Base-by-base conservation (phyloP, 2,113 vertebrate species). In the Pachycephala philippinensis region DNA sequence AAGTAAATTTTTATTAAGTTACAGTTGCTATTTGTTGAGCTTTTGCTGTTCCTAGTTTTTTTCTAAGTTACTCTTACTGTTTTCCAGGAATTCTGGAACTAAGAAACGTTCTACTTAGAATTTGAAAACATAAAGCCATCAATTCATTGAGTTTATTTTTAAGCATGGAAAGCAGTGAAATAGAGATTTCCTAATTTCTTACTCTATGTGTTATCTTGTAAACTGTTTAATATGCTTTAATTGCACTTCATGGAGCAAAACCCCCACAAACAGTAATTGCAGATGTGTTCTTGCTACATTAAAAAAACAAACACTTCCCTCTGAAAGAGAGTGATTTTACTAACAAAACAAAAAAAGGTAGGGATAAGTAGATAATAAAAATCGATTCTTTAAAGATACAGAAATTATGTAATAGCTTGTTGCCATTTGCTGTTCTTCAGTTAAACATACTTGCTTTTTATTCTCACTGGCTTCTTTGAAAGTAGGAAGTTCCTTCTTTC, bases 21-120 rank as follows among this genome's bases (percentile, higher is more conserved):
- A 82, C 66, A 92, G 89, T 91, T 82, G 57, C 94, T 95, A 70
- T 97, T 97, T 96, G 54, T 94, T 96, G 84, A 97, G 87, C 45
- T 97, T 96, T 96, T 95, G 76, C 40, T 33, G 66, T 83, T 87
- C 69, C 49, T 96, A 81, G 15, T 96, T 86, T 93, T 90, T 94
- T 97, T 95, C 95, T 96, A 74, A 96, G 94, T 84, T 93, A 90
- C 93, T 89, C 91, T 97, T 95, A 94, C 87, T 97, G 95, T 97
- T 98, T 99, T 99, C 98, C 97, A 98, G 98, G 98, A 98, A 98
- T 96, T 95, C 95, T 97, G 93, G 97, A 93, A 97, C 97, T 96
- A 82, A 97, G 97, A 98, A 97, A 96, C 85, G 96, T 95, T 97
- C 76, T 97, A 97, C 95, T 98, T 93, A 96, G 98, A 98, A 98